A percentile compares a stretch with the other conserved stretches of the same genome.
Conservation (phyloP, 2,113 vertebrate genomes). For the Gymnobelideus leadbeateri region DNA sequence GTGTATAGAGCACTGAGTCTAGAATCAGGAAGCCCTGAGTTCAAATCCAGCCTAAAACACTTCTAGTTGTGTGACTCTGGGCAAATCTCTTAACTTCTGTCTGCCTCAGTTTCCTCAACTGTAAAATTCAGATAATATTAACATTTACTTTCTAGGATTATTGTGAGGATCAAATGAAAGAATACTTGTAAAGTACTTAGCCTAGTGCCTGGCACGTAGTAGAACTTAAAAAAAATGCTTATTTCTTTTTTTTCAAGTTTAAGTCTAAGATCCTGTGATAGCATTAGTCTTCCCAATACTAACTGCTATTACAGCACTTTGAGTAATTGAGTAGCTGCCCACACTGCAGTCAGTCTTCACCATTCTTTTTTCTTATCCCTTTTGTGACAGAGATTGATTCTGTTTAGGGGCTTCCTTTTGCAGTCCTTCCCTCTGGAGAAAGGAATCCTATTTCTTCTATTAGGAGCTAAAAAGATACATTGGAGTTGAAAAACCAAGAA, state of each 20-base stretch:
- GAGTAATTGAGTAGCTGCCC: not conserved
- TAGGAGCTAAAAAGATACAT: not conserved
- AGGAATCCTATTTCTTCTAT: not conserved
- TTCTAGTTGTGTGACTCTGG: not conserved
- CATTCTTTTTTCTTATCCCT: not conserved
- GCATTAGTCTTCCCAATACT: not conserved
- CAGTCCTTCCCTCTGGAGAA: not conserved
- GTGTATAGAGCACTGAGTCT: not conserved
- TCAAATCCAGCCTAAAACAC: not conserved
- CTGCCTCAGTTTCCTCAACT: not conserved
- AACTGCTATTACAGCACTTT: not conserved
- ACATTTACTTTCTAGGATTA: not conserved
- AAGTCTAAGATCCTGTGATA: not conserved
- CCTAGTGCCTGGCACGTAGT: not conserved
- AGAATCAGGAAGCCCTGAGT: not conserved
- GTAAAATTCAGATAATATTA: not conserved
- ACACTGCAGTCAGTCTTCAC: not conserved
- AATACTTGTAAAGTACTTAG: not conserved
- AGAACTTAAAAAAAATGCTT: not conserved
- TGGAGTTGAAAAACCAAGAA: not conserved
- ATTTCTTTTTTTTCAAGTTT: not conserved
- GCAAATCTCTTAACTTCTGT: not conserved
- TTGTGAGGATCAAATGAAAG: not conserved
- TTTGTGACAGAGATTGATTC: slow-evolving; percentile 6
- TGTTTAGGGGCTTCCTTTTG: not conserved